Evolutionary conservation across 2,888 invertebrate genomes (phyloP), one percentile per base, ranked within the genome.

Genomic region (Ariolimax columbianus): DNA sequence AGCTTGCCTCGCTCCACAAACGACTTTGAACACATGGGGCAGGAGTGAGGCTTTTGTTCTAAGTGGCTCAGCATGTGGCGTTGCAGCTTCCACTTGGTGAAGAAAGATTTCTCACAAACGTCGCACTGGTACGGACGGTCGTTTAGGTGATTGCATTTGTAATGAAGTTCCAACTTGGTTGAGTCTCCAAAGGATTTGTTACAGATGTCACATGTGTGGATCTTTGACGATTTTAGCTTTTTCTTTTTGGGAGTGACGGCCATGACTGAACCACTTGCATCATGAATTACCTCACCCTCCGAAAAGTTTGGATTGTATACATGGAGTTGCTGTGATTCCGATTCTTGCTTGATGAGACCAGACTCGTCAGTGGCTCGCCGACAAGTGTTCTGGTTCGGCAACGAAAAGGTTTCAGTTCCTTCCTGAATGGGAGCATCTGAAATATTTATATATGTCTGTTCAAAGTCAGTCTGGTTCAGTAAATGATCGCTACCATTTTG

Each of bases 31-130:
- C 87, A 87, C 84, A 80, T 79, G 19, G 85, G 85, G 51, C 87
- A 87, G 17, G 83, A 87, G 77, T 85, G 85, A 0, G 87, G 87
- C 33, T 85, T 85, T 33, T 83, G 77, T 66, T 87, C 84, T 11
- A 80, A 30, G 80, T 87, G 87, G 51, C 83, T 83, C n/a, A 87
- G 85, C 70, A 77, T 85, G 81, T 87, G 87, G 36, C 85, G 82
- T 68, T 87, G 87, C 9, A 87, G 87, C 77, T 87, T 85, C 79
- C 85, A 85, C 81, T 87, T 87, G 9, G 85, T 80, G 81, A 87
- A 85, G 81, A 87, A 87, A 55, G 83, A 83, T 70, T 87, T 87
- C 51, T 83, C 73, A 43, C 87, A 87, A 17, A 85, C 55, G n/a
- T 87, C 87, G n/a, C 87, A 87, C 77, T 87, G 85, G 77, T 79